Evolutionary conservation across 2,113 vertebrate genomes (phyloP).

Genomic region (Acrocephalus kingi): DNA sequence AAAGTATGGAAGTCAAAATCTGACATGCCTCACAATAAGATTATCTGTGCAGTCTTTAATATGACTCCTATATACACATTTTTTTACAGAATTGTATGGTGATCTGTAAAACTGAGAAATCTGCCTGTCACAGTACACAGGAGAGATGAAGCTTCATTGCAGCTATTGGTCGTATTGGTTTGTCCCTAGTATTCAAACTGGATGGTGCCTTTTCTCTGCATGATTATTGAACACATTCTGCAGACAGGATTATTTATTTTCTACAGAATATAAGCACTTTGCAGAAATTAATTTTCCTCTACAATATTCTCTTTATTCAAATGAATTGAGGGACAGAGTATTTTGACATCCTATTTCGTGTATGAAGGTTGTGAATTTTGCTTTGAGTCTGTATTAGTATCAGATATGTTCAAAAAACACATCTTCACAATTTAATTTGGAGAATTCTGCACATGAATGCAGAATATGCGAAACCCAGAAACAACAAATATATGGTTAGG

Average conservation of each 20-base stretch:
- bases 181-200: neutral
- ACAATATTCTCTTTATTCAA: neutral
- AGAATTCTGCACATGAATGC: neutral
- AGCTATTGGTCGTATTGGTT: neutral
- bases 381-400: neutral
- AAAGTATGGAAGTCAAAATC: neutral
- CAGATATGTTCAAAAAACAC: neutral
- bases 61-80: neutral
- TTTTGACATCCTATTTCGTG: neutral
- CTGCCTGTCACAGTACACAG: neutral
- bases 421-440: neutral
- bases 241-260: neutral
- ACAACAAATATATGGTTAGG: neutral
- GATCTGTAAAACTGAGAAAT: neutral
- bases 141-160: neutral
- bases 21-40: neutral
- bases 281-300: neutral
- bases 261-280: neutral
- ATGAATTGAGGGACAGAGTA: neutral
- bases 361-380: neutral
- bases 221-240: neutral
- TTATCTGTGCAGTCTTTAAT: neutral
- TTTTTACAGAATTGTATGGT: neutral
- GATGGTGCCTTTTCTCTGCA: neutral
- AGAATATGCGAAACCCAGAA: neutral